phyloP scores from a whole-genome alignment of 2,113 vertebrate genomes.

The Polyodon spathula region DNA sequence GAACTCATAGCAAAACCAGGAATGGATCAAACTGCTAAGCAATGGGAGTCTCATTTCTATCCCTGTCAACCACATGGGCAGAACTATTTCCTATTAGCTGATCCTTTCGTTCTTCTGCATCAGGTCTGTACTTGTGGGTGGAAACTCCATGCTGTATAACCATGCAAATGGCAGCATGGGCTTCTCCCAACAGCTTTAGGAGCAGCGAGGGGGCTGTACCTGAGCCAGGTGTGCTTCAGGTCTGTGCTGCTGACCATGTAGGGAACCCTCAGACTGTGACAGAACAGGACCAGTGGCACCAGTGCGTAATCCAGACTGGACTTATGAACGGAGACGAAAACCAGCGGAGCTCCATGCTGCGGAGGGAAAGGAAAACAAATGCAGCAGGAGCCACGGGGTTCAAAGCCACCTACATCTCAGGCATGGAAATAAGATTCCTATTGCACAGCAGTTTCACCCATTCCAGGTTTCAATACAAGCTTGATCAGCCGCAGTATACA shows the following conservation, averaged over 20 bases:
- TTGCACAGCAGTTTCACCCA: no score
- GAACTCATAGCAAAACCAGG: no score
- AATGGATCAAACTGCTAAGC: no score
- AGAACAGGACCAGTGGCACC: slow-evolving; percentile 69
- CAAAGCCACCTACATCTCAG: background rate
- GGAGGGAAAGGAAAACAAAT: slow-evolving; percentile 27
- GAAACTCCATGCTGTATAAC: background rate
- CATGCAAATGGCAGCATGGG: background rate
- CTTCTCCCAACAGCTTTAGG: background rate
- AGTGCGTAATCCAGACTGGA: slow-evolving; percentile 64
- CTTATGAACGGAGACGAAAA: slow-evolving; percentile 68
- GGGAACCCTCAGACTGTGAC: slow-evolving; percentile 67
- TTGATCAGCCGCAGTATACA: no score
- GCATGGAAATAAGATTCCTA: no score
- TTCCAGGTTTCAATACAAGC: no score
- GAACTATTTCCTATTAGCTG: no score
- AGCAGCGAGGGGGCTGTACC: slow-evolving; percentile 33
- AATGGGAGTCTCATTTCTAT: no score
- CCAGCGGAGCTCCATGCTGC: slow-evolving; percentile 49
- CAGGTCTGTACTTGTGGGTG: background rate
- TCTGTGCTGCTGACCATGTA: slow-evolving; percentile 47
- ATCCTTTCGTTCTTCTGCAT: no score
- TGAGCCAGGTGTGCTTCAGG: slow-evolving; percentile 45
- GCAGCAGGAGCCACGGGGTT: slow-evolving; percentile 13
- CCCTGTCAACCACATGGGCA: no score